These are phyloP conservation scores for Hydraecia micacea DNA, from an alignment of 2,888 invertebrate species.

Conservation along the genomic window DNA sequence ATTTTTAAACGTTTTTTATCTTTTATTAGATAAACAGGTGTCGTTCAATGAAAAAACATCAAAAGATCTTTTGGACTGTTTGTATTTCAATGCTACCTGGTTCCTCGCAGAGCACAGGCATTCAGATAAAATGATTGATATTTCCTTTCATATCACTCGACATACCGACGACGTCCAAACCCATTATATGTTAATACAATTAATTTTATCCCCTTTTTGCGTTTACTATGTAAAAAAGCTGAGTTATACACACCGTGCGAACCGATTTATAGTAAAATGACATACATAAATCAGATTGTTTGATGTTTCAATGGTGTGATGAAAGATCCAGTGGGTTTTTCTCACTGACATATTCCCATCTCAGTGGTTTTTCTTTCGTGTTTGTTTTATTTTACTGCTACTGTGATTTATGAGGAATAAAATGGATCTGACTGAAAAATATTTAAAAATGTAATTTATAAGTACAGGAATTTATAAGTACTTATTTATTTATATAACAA, in stretches of 20 bases:
- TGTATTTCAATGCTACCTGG: background rate
- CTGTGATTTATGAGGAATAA: conserved; percentile 27
- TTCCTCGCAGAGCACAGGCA: background rate
- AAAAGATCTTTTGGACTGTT: background rate
- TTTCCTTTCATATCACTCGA: conserved; percentile 18
- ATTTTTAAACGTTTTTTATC: too few relatives aligned
- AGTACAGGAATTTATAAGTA: too few relatives aligned
- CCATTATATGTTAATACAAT: conserved; percentile 56
- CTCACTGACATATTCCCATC: too few relatives aligned
- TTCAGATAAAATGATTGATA: conserved; percentile 16
- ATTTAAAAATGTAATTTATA: too few relatives aligned
- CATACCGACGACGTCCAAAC: conserved; percentile 21
- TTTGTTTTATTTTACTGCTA: conserved; percentile 13
- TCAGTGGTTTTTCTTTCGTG: conserved; percentile 28
- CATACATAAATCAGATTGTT: conserved; percentile 61
- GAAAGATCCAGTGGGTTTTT: conserved; percentile 50
- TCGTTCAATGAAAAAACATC: background rate
- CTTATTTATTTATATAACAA: too few relatives aligned
- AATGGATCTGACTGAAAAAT: background rate
- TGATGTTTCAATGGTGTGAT: conserved; percentile 47
- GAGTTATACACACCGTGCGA: conserved; percentile 59
- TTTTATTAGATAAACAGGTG: too few relatives aligned
- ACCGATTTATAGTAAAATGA: conserved; percentile 49
- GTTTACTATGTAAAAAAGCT: conserved; percentile 53
- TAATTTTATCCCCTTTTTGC: conserved; percentile 50